Evolutionary conservation across 2,888 invertebrate genomes (phyloP), one percentile per base, ranked within the genome.

Genomic region (Oligia latruncula): DNA sequence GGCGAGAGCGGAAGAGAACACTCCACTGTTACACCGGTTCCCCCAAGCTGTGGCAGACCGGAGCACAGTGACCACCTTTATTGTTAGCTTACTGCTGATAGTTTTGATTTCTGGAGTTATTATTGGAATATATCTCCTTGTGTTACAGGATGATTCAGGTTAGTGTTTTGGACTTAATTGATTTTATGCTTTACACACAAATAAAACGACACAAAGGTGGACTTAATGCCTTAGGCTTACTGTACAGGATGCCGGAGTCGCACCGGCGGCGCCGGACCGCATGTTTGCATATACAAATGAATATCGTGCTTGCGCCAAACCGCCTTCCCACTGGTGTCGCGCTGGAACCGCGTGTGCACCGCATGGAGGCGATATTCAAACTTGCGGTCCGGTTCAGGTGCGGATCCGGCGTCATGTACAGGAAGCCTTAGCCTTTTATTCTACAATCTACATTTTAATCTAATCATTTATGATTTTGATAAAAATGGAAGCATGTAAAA

Each of bases 121-220:
- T 6, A 96, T 96, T 81, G 95, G 96, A 23, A 92, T 94, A 71
- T 96, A 96, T 84, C 92, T 96, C 5, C 92, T 96, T 4, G 88
- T 95, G 4, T 81, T 95, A 43, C 95, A 95, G 84, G 92, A 89
- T 83, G 88, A 92, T 58, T 90, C 95, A 62, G 96, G 96, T 96
- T 71, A 90, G 92, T 91, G 55, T 60, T 40, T 46, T 29, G 2
- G 29, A 35, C 23, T 46, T 60, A 0, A n/a, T 60, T 71, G 29
- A 35, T 40, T 52, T 15, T 17, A 55, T 11, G 9, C 8, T 52
- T 35, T 52, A 40, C 9, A 15, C 52, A 40, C 35, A n/a, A 55
- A 9, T 23, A n/a, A 60, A 35, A 40, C 0, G 0, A 13, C n/a
- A 43, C n/a, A 46, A 20, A 4, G 29, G 11, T 8, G 0, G n/a